Evolutionary conservation across 1,140 invertebrate genomes (phyloP).

Genomic region (Drosophila fuyamai): DNA sequence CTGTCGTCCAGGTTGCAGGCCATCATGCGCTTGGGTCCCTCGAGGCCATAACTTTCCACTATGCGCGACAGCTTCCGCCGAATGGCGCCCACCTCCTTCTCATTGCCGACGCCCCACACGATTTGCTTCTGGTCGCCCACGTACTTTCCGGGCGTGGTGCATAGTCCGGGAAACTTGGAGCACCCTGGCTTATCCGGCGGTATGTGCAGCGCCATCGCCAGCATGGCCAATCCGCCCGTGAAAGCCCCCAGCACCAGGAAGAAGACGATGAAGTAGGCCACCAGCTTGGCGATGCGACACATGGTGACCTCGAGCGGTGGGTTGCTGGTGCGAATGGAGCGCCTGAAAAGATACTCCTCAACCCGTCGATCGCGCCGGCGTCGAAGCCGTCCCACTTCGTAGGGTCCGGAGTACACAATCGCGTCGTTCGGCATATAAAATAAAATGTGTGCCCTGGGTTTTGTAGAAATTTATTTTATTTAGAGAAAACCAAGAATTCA

Average conservation of each 20-base stretch:
- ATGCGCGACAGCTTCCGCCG: conserved; percentile 17
- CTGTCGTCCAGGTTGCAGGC: conserved; percentile 47
- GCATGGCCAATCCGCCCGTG: neutral
- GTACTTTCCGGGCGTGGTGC: conserved; percentile 24
- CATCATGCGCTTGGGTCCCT: conserved; percentile 14
- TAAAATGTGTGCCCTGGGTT: no score
- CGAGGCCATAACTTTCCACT: conserved; percentile 17
- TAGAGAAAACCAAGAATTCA: no score
- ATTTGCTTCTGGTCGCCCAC: conserved; percentile 36
- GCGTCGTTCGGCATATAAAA: conserved; percentile 17
- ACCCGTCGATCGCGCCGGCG: conserved; percentile 19
- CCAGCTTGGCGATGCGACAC: conserved; percentile 18
- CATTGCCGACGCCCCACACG: conserved; percentile 6
- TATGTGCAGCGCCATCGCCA: neutral
- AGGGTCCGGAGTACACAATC: conserved; percentile 12
- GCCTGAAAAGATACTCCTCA: neutral
- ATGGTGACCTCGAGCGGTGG: conserved; percentile 1
- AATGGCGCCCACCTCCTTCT: conserved; percentile 1
- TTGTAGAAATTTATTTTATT: no score
- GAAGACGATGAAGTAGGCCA: conserved; percentile 19
- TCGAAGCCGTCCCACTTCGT: conserved; percentile 17
- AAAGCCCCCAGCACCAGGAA: neutral
- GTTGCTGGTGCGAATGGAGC: conserved; percentile 2
- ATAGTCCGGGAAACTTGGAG: conserved; percentile 33
- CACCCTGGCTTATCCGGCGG: conserved; percentile 8